Conservation (phyloP, 1,140 invertebrate genomes). For the Ganaspis sp. region DNA sequence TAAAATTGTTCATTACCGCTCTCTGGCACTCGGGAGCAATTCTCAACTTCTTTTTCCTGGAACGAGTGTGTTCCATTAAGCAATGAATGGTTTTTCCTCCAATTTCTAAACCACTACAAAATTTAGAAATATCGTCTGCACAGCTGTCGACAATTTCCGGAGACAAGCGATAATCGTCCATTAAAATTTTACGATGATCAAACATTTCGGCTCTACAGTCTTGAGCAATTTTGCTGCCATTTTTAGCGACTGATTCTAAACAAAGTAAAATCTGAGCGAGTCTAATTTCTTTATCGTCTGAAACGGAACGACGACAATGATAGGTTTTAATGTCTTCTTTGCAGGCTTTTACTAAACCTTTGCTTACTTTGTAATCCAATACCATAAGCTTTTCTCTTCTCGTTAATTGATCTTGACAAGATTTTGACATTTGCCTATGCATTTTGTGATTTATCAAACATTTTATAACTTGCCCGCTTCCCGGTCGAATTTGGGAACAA, state of each 20-base stretch:
- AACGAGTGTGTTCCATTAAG: conserved; percentile 92
- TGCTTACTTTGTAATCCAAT: conserved; percentile 93
- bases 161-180: conserved; percentile 94
- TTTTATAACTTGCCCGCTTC: conserved; percentile 91
- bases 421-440: conserved; percentile 81
- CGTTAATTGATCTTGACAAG: conserved; percentile 90
- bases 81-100: conserved; percentile 96
- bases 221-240: conserved; percentile 82
- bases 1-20: conserved; percentile 75
- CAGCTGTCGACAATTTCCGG: conserved; percentile 95
- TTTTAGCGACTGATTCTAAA: conserved; percentile 90
- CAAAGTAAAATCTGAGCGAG: conserved; percentile 95
- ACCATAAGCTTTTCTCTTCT: conserved; percentile 91
- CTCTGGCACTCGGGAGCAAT: conserved; percentile 83
- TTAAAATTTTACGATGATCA: conserved; percentile 91
- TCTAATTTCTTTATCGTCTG: conserved; percentile 88
- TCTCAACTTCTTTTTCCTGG: conserved; percentile 78
- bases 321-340: conserved; percentile 92
- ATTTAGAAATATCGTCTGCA: conserved; percentile 87
- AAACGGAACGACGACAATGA: conserved; percentile 84
- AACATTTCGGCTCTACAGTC: conserved; percentile 92
- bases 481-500: conserved; percentile 81
- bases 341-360: conserved; percentile 91
- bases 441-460: conserved; percentile 93
- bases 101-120: conserved; percentile 84